Conservation (phyloP, 2,797 vertebrate genomes). For the Parotocinclus haroldoi region DNA sequence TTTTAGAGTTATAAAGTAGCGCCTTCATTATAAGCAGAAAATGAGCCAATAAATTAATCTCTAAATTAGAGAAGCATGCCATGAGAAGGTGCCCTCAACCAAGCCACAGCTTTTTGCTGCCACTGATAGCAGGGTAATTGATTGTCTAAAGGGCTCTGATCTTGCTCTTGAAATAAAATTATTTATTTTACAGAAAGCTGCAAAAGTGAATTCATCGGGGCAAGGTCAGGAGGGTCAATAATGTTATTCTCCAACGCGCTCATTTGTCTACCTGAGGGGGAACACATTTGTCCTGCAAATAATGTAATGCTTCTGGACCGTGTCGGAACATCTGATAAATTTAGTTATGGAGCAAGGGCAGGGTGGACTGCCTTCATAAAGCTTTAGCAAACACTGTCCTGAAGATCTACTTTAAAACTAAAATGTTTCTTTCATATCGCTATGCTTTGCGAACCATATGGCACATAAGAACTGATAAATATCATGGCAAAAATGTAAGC, state of each 20-base stretch:
- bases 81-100: slow-evolving; percentile 46
- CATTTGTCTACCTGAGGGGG: slow-evolving; percentile 63
- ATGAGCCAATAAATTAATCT: slow-evolving; percentile 25
- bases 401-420: slow-evolving; percentile 51
- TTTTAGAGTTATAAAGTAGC: neutral
- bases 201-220: slow-evolving; percentile 57
- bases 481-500: slow-evolving; percentile 1
- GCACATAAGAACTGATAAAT: slow-evolving; percentile 3
- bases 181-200: slow-evolving; percentile 48
- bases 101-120: slow-evolving; percentile 52
- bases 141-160: slow-evolving; percentile 54
- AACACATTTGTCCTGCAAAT: slow-evolving; percentile 60
- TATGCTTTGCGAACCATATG: neutral
- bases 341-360: slow-evolving; percentile 65
- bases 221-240: slow-evolving; percentile 59
- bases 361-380: slow-evolving; percentile 51
- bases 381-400: slow-evolving; percentile 52
- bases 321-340: slow-evolving; percentile 64
- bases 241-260: slow-evolving; percentile 62
- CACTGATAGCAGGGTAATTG: slow-evolving; percentile 53
- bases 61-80: slow-evolving; percentile 37
- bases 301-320: slow-evolving; percentile 57
- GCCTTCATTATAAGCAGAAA: no score
- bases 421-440: slow-evolving; percentile 34
- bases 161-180: slow-evolving; percentile 50